Evolutionary conservation across 1,140 invertebrate species (phyloP).

Genomic region (Drosophila orosa): DNA sequence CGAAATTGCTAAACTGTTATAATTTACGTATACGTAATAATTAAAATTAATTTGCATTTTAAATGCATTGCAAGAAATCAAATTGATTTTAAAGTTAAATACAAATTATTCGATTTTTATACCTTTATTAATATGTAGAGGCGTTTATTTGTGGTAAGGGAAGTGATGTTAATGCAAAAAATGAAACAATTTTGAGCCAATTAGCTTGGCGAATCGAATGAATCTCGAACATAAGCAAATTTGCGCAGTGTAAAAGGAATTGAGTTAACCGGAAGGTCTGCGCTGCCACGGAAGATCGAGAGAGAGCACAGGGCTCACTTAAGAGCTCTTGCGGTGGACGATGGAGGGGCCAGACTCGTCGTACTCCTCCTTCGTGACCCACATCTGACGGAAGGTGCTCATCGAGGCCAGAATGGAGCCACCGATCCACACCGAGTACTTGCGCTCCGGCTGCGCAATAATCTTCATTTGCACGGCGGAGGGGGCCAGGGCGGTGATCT

Average conservation of each 20-base stretch:
- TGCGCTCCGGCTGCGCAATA: neutral
- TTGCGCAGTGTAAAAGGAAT: neutral
- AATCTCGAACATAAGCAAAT: neutral
- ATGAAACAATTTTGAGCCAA: neutral
- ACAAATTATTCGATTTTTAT: neutral
- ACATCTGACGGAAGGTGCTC: neutral
- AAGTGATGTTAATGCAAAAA: neutral
- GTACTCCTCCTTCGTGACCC: conserved; percentile 10
- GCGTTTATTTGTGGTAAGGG: neutral
- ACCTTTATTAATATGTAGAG: neutral
- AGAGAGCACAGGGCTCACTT: neutral
- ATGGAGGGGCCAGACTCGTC: neutral
- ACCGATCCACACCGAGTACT: conserved; percentile 6
- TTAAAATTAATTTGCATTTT: neutral
- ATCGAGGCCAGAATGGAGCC: conserved; percentile 10
- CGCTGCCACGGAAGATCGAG: neutral
- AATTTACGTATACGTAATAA: neutral
- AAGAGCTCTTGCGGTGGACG: conserved; percentile 2
- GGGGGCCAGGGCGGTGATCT: neutral
- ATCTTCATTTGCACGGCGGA: neutral
- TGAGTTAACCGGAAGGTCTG: neutral
- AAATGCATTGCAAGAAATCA: too few relatives aligned
- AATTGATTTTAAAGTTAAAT: neutral
- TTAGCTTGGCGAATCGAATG: neutral
- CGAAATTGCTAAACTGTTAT: neutral